Conservation (phyloP, 2,888 invertebrate genomes). For the Diplazon laetatorius region DNA sequence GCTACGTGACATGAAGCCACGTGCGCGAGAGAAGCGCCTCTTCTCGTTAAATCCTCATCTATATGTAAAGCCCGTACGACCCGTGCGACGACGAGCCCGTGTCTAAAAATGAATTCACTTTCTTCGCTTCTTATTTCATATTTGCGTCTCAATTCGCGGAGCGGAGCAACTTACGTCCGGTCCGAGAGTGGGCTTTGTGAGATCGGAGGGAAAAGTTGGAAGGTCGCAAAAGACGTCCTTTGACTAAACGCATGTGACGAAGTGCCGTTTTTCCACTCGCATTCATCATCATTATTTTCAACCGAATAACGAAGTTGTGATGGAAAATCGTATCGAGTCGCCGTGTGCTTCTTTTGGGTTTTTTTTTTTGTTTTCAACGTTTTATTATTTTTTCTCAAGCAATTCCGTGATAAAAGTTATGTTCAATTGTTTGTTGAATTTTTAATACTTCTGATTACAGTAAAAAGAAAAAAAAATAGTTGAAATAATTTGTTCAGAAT, state of each 20-base stretch:
- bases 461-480: too few relatives aligned
- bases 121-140: conserved; percentile 2
- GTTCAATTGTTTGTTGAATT: too few relatives aligned
- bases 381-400: too few relatives aligned
- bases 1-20: conserved; percentile 43
- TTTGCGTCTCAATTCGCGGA: conserved; percentile 20
- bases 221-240: not conserved
- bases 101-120: conserved; percentile 51
- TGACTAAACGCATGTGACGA: not conserved
- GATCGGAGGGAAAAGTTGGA: not conserved
- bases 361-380: too few relatives aligned
- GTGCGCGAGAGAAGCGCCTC: conserved; percentile 16
- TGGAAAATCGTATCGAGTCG: too few relatives aligned
- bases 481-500: too few relatives aligned
- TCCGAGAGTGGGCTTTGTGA: not conserved
- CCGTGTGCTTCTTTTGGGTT: too few relatives aligned
- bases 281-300: too few relatives aligned
- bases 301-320: too few relatives aligned
- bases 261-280: too few relatives aligned
- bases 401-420: too few relatives aligned
- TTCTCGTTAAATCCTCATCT: conserved; percentile 54
- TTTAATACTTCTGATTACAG: too few relatives aligned
- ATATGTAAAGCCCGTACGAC: conserved; percentile 38
- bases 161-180: conserved; percentile 10
- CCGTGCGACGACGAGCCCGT: conserved; percentile 13